Percentiles rank a stretch among this genome's conserved stretches.
phyloP scores from a whole-genome alignment of 2,797 vertebrate species.

The Spheniscus humboldti region DNA sequence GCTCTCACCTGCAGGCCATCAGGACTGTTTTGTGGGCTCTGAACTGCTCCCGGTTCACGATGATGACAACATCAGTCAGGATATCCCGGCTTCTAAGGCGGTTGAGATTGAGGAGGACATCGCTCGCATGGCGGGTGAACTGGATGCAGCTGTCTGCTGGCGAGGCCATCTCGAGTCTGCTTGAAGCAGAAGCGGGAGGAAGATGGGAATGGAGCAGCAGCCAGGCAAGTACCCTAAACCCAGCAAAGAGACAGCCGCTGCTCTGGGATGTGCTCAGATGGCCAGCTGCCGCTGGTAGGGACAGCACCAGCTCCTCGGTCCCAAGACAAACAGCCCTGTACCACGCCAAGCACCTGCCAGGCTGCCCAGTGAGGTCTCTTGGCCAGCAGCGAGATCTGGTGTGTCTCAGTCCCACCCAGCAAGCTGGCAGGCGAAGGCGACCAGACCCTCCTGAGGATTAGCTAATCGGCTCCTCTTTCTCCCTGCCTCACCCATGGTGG shows the following conservation, averaged over 20 bases:
- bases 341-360: not conserved
- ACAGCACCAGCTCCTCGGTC: not conserved
- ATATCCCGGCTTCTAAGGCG: conserved; percentile 94
- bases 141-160: conserved; percentile 98
- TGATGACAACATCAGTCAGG: conserved; percentile 95
- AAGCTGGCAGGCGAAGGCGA: not conserved
- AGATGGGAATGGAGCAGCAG: not conserved
- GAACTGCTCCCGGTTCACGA: conserved; percentile 96
- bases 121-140: conserved; percentile 97
- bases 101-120: conserved; percentile 96
- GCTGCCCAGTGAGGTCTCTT: not conserved
- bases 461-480: conserved; percentile 12
- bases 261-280: not conserved
- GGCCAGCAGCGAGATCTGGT: not conserved
- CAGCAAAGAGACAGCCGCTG: not conserved
- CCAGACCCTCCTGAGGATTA: conserved; percentile 40
- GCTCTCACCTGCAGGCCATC: conserved; percentile 97
- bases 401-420: not conserved
- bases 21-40: conserved; percentile 97
- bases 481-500: not conserved
- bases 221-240: not conserved
- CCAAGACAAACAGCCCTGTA: not conserved
- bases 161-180: conserved; percentile 89
- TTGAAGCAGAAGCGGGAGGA: conserved; percentile 5
- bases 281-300: not conserved